Base-by-base conservation (phyloP, 2,888 invertebrate genomes). In the Ormyrus rosae region DNA sequence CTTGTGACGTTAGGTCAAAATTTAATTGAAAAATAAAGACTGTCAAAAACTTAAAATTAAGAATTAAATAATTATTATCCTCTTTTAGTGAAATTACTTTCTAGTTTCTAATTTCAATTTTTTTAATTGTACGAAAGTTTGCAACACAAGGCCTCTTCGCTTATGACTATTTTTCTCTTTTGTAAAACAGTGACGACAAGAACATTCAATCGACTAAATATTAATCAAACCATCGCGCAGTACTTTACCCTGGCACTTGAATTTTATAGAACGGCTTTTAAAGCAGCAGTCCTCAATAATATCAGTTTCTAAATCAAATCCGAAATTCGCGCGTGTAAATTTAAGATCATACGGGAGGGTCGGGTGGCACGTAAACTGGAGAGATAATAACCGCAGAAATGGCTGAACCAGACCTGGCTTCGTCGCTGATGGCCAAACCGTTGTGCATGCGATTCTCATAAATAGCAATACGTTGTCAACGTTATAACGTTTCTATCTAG, bases 341-440 rank as follows among this genome's bases (percentile, higher is more conserved):
- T 73, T 73, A 73, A 79, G 73, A 79, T 79, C 63, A 45, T n/a
- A 51, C 45, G 69, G 48, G 34, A 34, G 34, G 34, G 7, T 6
- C 19, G 53, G 45, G 58, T n/a, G 58, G 71, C 70, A 53, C 74
- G 79, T 70, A 74, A 80, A 73, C 74, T 68, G 64, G 53, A 69
- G 74, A 68, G 74, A 80, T 80, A 74, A 80, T 80, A 80, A 80
- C 79, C 74, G 65, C 70, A 64, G 79, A 51, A 74, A 80, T 69
- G 79, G 70, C 56, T 56, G 48, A 48, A 11, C 51, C 69, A 74
- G 79, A 56, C 13, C 45, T 60, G 34, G 53, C 13, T 7, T 19
- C 46, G 13, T 55, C 46, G 61, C 73, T 48, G 55, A 72, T 72
- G 78, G 46, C 51, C 64, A 19, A 64, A 58, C 34, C 55, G 64